These are phyloP conservation scores for Hylomyscus alleni DNA, from an alignment of 2,797 vertebrate species.

Conservation along the genomic window DNA sequence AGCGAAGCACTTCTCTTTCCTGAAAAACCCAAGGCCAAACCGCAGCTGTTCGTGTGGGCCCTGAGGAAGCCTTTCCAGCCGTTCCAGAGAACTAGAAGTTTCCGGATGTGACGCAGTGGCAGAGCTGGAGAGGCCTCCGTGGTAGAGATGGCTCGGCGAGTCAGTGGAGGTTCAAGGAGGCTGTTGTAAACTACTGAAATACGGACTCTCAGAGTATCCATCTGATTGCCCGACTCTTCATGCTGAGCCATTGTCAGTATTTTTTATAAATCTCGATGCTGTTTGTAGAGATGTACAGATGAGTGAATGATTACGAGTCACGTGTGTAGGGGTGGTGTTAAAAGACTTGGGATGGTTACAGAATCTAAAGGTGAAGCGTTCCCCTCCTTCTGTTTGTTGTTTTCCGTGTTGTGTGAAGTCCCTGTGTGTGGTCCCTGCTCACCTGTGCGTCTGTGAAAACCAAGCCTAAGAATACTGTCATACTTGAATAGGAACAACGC, in stretches of 20 bases:
- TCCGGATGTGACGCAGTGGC: constrained; percentile 91
- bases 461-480: constrained; percentile 47
- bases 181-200: constrained; percentile 70
- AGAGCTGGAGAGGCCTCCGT: not conserved
- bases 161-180: constrained; percentile 10
- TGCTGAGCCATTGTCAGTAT: constrained; percentile 86
- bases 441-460: constrained; percentile 33
- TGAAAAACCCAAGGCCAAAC: constrained; percentile 92
- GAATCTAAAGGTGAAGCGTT: constrained; percentile 29
- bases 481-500: constrained; percentile 76
- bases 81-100: constrained; percentile 98
- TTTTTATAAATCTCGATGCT: constrained; percentile 83
- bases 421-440: constrained; percentile 43
- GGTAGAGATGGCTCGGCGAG: not conserved
- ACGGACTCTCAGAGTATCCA: not conserved
- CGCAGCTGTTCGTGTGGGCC: constrained; percentile 92
- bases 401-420: constrained; percentile 60
- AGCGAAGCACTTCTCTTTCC: constrained; percentile 93
- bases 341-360: constrained; percentile 59
- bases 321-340: not conserved
- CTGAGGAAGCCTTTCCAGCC: constrained; percentile 96
- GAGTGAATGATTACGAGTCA: constrained; percentile 44
- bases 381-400: constrained; percentile 52
- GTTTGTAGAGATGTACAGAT: constrained; percentile 64
- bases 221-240: constrained; percentile 33